Base-by-base conservation (phyloP, 1,140 invertebrate species). In the Drosophila eugracilis region DNA sequence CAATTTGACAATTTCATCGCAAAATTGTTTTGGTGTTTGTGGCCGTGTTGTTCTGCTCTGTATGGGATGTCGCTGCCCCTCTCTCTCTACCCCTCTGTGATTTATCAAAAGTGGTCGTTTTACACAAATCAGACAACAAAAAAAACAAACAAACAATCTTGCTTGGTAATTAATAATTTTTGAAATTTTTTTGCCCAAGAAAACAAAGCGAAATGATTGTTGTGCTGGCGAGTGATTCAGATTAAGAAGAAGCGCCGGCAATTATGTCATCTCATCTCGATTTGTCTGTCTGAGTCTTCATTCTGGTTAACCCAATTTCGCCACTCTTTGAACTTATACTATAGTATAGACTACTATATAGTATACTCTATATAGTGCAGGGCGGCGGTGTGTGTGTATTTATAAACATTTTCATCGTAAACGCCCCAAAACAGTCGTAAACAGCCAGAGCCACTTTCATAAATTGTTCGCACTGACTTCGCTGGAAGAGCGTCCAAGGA, bases 11-110 rank as follows among this genome's bases (percentile, higher is more conserved):
- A 86, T 85, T 85, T 85, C 80, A 86, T 85, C 73, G 80, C 81
- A 81, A 85, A 86, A 85, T 85, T 85, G 80, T 86, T 85, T 85
- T 85, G 80, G 80, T 85, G 81, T 86, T 86, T 85, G 80, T 77
- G 80, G 80, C 76, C 63, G 17, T 55, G 53, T 17, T 41, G 14
- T 60, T 60, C 5, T 50, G 22, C 39, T 36, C 14, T 69, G 41
- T 53, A 32, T 74, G n/a, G n/a, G n/a, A n/a, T n/a, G n/a, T n/a
- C n/a, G n/a, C n/a, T n/a, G n/a, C n/a, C n/a, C n/a, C n/a, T n/a
- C n/a, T n/a, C n/a, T n/a, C n/a, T n/a, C n/a, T n/a, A n/a, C n/a
- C n/a, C 10, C 10, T 72, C 44, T 58, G 66, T 57, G 76, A 78
- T 84, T 78, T 84, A 83, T 85, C 44, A 71, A 83, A 83, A 74